A percentile compares a stretch with the other conserved stretches of the same genome.
These are phyloP conservation scores for Macrocentrus cingulum DNA, from an alignment of 1,140 invertebrate species.

Conservation along the genomic window DNA sequence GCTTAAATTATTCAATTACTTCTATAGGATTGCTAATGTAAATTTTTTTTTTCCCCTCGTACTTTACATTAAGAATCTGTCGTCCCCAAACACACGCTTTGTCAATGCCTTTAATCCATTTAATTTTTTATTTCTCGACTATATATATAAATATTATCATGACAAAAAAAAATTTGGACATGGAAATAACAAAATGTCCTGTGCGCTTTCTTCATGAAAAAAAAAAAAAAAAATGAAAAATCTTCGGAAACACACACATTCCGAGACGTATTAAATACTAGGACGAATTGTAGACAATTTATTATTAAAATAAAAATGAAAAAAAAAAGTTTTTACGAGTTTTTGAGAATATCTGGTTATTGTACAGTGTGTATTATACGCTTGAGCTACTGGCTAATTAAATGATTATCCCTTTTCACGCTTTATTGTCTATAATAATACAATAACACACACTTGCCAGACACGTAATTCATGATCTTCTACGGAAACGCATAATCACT, in stretches of 20 bases:
- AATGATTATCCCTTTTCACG: constrained; percentile 19
- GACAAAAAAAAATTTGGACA: constrained; percentile 5
- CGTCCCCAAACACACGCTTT: too few relatives aligned
- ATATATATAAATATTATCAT: too few relatives aligned
- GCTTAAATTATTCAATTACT: neutral
- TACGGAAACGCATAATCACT: constrained; percentile 25
- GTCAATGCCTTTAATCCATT: too few relatives aligned
- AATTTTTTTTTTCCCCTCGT: neutral
- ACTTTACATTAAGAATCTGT: too few relatives aligned
- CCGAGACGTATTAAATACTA: constrained; percentile 55
- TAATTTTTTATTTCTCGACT: too few relatives aligned
- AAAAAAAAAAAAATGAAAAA: too few relatives aligned
- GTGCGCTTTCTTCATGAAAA: constrained; percentile 41
- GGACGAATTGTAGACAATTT: constrained; percentile 59
- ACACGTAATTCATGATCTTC: constrained; percentile 29
- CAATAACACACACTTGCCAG: constrained; percentile 10
- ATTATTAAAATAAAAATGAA: constrained; percentile 57
- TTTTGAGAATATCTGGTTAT: neutral
- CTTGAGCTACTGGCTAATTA: constrained; percentile 10
- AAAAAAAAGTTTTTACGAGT: constrained; percentile 51
- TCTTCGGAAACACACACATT: constrained; percentile 27
- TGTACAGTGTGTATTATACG: neutral
- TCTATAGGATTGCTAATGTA: neutral
- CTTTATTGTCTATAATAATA: constrained; percentile 15
- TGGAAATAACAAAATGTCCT: neutral